phyloP scores from a whole-genome alignment of 2,888 invertebrate species.

The Carpatolechia fugitivella region DNA sequence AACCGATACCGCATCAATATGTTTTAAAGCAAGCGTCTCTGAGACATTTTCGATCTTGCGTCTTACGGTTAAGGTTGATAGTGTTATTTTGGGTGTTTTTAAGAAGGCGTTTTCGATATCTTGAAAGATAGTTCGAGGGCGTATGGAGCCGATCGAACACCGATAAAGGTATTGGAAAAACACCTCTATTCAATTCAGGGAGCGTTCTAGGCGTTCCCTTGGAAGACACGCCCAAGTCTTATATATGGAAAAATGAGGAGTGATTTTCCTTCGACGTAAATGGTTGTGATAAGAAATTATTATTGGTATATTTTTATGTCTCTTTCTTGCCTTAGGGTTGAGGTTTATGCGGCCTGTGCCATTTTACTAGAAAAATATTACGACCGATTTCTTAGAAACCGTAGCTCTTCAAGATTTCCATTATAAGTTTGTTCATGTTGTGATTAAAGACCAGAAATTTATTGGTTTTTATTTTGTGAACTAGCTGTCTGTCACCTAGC shows the following conservation, averaged over 20 bases:
- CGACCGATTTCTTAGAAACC: background rate
- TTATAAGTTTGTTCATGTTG: background rate
- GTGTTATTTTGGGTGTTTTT: slow-evolving; percentile 42
- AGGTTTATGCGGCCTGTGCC: background rate
- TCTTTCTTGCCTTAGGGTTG: slow-evolving; percentile 1
- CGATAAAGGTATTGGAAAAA: slow-evolving; percentile 74
- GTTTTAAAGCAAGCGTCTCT: slow-evolving; percentile 54
- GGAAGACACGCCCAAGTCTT: slow-evolving; percentile 70
- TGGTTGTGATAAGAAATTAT: slow-evolving; percentile 12
- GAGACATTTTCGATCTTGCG: slow-evolving; percentile 44
- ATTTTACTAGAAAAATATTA: slow-evolving; percentile 17
- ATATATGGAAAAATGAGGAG: slow-evolving; percentile 62
- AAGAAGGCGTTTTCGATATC: slow-evolving; percentile 75
- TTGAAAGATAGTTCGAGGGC: slow-evolving; percentile 30
- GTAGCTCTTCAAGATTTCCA: background rate
- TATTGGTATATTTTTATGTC: slow-evolving; percentile 13
- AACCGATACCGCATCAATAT: slow-evolving; percentile 79
- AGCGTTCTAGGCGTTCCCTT: slow-evolving; percentile 67
- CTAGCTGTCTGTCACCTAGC: background rate
- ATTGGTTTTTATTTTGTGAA: background rate
- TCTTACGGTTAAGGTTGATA: slow-evolving; percentile 43
- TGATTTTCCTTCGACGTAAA: slow-evolving; percentile 47
- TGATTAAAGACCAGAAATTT: no score
- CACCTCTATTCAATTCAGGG: slow-evolving; percentile 63
- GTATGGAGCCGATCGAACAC: slow-evolving; percentile 61